A percentile compares a stretch with the other conserved stretches of the same genome.
Evolutionary conservation across 2,797 vertebrate species (phyloP).

Genomic region (Australoheros facetus): DNA sequence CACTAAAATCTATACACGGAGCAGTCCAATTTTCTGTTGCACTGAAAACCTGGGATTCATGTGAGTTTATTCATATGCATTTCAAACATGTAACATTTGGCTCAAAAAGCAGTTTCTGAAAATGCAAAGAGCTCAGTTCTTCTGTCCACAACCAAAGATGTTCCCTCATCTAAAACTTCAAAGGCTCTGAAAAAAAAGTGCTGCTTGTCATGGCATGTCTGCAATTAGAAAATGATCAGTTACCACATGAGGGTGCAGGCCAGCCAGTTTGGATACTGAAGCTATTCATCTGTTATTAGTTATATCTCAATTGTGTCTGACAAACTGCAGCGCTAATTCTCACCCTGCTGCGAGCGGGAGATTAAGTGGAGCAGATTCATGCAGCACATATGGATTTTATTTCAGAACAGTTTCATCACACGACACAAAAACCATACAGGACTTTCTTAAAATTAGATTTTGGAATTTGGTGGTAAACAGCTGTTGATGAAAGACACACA

Average conservation of each 20-base stretch:
- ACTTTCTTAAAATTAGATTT: slow-evolving; percentile 38
- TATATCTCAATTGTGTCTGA: slow-evolving; percentile 26
- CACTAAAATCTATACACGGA: neutral
- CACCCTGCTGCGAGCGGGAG: neutral
- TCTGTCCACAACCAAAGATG: slow-evolving; percentile 7
- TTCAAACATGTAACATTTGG: neutral
- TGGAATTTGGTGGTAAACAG: slow-evolving; percentile 37
- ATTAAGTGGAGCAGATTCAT: neutral
- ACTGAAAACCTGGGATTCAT: neutral
- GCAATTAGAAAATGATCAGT: slow-evolving; percentile 30
- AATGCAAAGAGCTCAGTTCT: neutral
- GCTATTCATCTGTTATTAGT: neutral
- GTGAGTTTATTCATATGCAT: neutral
- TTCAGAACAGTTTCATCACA: slow-evolving; percentile 8
- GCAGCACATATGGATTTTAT: slow-evolving; percentile 41
- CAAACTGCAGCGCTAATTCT: slow-evolving; percentile 6
- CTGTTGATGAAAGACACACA: slow-evolving; percentile 31
- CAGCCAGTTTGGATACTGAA: slow-evolving; percentile 21
- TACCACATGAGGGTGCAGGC: slow-evolving; percentile 28
- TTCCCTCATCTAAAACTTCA: neutral
- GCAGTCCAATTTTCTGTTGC: neutral
- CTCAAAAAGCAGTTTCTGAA: neutral
- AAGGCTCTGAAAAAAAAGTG: slow-evolving; percentile 15
- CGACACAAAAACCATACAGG: neutral
- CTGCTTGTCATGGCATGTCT: slow-evolving; percentile 11